phyloP scores from a whole-genome alignment of 2,113 vertebrate species.

The Neolamprologus falcicula region DNA sequence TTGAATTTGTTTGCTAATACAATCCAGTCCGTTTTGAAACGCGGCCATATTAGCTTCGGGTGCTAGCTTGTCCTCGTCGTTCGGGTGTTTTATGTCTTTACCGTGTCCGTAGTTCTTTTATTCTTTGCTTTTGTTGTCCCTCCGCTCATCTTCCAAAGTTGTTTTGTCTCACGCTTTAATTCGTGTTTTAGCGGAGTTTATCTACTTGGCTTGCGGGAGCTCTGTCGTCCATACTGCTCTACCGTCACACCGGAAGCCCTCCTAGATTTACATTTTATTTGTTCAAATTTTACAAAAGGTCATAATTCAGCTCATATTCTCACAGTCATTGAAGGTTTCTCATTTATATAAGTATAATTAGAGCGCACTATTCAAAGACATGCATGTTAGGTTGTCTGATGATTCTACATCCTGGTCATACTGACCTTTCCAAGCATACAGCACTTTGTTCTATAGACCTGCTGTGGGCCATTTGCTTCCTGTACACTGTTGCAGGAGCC shows the following conservation, averaged over 20 bases:
- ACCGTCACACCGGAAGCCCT: not conserved
- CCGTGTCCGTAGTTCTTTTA: not conserved
- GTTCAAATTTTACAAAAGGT: not conserved
- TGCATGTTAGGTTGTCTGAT: not conserved
- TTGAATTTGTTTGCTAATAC: not conserved
- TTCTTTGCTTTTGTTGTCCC: not conserved
- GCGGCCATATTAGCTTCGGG: not conserved
- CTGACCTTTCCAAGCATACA: not conserved
- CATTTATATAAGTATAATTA: not conserved
- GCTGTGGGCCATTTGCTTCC: fast-evolving
- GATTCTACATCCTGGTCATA: not conserved
- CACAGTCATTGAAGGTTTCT: not conserved
- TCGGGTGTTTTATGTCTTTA: not conserved
- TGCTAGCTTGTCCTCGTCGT: not conserved
- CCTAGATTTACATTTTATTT: not conserved
- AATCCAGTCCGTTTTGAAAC: not conserved
- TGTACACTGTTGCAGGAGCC: not conserved
- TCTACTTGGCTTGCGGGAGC: not conserved
- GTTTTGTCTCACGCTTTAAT: not conserved
- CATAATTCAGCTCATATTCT: not conserved
- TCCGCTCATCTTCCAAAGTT: not conserved
- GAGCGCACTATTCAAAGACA: not conserved
- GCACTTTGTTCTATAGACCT: not conserved
- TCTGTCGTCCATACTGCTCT: no score
- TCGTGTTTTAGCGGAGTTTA: fast-evolving